Evolutionary conservation across 1,140 invertebrate species (phyloP).

Genomic region (Penaeus japonicus): DNA sequence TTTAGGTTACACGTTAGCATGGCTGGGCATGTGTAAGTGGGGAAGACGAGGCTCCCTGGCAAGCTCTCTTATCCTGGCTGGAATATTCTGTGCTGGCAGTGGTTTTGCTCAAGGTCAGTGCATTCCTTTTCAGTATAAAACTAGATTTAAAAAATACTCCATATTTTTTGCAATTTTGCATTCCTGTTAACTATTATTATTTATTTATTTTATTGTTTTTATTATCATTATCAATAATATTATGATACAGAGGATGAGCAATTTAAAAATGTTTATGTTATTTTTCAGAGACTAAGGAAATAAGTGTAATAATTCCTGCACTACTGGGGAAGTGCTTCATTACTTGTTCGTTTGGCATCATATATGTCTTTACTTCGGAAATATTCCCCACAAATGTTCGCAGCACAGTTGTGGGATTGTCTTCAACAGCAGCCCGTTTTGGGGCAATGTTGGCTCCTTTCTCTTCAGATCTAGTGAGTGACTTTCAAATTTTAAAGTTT

Average conservation of each 20-base stretch:
- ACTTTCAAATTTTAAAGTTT: not conserved
- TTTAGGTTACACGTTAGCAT: conserved; percentile 48
- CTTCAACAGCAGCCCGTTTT: conserved; percentile 32
- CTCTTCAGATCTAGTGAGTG: conserved; percentile 29
- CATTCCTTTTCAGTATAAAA: not conserved
- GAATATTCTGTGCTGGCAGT: conserved; percentile 31
- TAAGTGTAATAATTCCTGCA: conserved; percentile 21
- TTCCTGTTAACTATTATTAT: too few species aligned
- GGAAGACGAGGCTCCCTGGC: conserved; percentile 41
- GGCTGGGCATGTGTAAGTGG: conserved; percentile 50
- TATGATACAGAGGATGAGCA: too few species aligned
- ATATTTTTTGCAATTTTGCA: too few species aligned
- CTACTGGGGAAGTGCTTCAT: conserved; percentile 58
- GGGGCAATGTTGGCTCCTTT: conserved; percentile 46
- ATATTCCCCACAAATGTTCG: conserved; percentile 65
- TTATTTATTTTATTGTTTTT: too few species aligned
- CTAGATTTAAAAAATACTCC: too few species aligned
- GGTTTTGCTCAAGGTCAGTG: conserved; percentile 39
- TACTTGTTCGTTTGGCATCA: conserved; percentile 60
- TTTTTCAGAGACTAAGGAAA: conserved; percentile 23
- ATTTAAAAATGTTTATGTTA: not conserved
- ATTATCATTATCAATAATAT: not conserved
- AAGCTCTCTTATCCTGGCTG: conserved; percentile 40
- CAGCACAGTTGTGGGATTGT: conserved; percentile 35
- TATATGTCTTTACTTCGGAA: conserved; percentile 65